phyloP scores from a whole-genome alignment of 2,113 vertebrate genomes.

The Sisor rabdophorus region DNA sequence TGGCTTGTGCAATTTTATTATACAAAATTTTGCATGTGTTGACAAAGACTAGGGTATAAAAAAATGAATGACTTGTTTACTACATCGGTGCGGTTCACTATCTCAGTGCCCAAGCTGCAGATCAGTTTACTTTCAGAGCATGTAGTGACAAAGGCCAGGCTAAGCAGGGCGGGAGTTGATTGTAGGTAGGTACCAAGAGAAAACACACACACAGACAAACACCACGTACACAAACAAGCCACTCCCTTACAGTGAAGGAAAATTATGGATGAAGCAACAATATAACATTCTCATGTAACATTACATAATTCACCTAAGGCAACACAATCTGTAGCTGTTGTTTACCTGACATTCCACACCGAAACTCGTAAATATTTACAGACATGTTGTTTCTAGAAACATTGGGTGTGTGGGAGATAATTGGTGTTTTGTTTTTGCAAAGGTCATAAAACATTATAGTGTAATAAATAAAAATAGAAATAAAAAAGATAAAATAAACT shows the following conservation, averaged over 20 bases:
- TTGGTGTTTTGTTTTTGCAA: constrained; percentile 11
- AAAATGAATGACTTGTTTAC: constrained; percentile 19
- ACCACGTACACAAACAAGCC: constrained; percentile 12
- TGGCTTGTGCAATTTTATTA: too few species aligned
- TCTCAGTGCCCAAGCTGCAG: constrained; percentile 3
- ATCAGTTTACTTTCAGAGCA: constrained; percentile 14
- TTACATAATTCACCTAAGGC: constrained; percentile 27
- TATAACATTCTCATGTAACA: constrained; percentile 24
- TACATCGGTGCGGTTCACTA: background rate
- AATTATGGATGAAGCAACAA: constrained; percentile 36
- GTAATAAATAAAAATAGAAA: too few species aligned
- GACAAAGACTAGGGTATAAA: background rate
- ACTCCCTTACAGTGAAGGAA: constrained; percentile 11
- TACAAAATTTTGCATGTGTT: background rate
- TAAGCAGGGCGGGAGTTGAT: background rate
- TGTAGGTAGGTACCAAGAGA: background rate
- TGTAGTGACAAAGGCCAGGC: constrained; percentile 13
- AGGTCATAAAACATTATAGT: constrained; percentile 31
- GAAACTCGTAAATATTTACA: constrained; percentile 18
- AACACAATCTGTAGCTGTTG: constrained; percentile 21
- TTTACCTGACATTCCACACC: constrained; percentile 1
- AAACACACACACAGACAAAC: constrained; percentile 19
- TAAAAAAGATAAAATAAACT: too few species aligned
- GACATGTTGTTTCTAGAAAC: constrained; percentile 7
- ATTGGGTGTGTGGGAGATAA: constrained; percentile 12